Conservation (phyloP, 2,113 vertebrate genomes). For the Coryphaenoides rupestris region DNA sequence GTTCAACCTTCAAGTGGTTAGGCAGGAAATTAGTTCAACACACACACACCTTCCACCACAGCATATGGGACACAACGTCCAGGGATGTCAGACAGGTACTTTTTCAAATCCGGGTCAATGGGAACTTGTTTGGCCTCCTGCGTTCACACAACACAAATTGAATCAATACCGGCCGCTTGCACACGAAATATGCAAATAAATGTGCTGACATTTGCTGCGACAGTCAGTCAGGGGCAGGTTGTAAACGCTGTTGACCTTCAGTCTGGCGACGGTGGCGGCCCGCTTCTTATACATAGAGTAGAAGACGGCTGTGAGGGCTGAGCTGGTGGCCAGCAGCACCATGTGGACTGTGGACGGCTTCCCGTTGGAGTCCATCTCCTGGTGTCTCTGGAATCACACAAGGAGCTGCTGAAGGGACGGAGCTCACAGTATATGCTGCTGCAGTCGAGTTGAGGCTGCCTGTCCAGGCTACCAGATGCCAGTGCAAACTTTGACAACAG, state of each 20-base stretch:
- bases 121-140: constrained; percentile 85
- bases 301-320: constrained; percentile 80
- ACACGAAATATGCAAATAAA: not conserved
- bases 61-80: constrained; percentile 92
- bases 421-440: no score
- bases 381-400: not conserved
- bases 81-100: constrained; percentile 80
- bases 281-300: constrained; percentile 82
- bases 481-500: no score
- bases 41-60: constrained; percentile 88
- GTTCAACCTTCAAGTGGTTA: not conserved
- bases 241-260: constrained; percentile 77
- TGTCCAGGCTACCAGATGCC: no score
- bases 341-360: constrained; percentile 78
- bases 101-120: constrained; percentile 82
- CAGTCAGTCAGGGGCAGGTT: not conserved
- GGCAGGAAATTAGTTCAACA: no score
- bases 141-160: not conserved
- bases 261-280: constrained; percentile 71
- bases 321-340: constrained; percentile 78
- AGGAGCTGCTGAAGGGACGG: no score
- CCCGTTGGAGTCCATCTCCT: constrained; percentile 79
- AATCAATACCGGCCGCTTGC: not conserved
- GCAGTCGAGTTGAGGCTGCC: no score
- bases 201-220: not conserved